These are phyloP conservation scores for Urocyon cinereoargenteus DNA, from an alignment of 2,797 vertebrate species.

Conservation along the genomic window DNA sequence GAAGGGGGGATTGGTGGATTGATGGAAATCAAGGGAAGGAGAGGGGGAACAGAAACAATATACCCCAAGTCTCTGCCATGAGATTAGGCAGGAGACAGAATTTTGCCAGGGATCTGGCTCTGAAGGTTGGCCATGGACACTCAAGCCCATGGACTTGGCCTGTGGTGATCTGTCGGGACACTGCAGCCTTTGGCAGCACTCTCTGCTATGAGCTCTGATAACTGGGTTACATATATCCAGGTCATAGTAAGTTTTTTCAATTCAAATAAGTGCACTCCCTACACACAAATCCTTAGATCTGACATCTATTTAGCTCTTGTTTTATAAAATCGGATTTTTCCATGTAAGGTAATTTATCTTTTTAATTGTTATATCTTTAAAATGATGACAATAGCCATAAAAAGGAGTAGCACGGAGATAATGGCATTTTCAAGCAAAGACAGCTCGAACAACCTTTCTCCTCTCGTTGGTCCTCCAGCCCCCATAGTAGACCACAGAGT, in stretches of 20 bases:
- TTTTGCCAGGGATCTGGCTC: background rate
- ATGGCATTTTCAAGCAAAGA: background rate
- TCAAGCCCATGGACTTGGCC: background rate
- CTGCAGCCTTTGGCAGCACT: background rate
- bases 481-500: background rate
- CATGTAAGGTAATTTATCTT: background rate
- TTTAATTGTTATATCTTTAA: conserved; percentile 33
- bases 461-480: background rate
- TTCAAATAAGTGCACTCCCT: background rate
- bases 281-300: background rate
- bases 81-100: background rate
- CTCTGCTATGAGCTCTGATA: background rate
- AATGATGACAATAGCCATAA: background rate
- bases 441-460: background rate
- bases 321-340: conserved; percentile 39
- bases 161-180: background rate
- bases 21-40: background rate
- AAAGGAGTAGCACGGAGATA: background rate
- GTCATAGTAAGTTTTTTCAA: background rate
- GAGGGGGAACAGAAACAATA: background rate
- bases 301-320: background rate
- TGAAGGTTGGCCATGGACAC: background rate
- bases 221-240: background rate
- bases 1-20: background rate
- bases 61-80: background rate